Base-by-base conservation (phyloP, 2,113 vertebrate genomes). In the Polyodon spathula region DNA sequence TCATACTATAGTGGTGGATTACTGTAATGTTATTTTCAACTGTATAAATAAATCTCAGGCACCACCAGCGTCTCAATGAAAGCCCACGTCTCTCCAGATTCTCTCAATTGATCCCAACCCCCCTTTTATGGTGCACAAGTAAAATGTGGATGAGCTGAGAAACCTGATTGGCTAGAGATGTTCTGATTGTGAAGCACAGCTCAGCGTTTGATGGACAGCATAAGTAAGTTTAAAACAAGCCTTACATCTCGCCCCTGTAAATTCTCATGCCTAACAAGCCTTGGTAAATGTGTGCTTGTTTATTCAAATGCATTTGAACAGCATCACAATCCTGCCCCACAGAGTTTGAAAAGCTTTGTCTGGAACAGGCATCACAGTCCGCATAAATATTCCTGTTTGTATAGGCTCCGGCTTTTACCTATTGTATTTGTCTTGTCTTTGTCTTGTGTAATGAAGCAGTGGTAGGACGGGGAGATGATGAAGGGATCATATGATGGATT, bases 401-500 rank as follows among this genome's bases (percentile, higher is more conserved):
- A n/a, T 6, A 10, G 48, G 48, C 0, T 6, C 12, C 15, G 48
- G 48, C 12, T 50, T 50, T n/a, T n/a, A 50, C 6, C 12, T 50
- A 4, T 50, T n/a, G 48, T 50, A 11, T 50, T 50, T 11, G 14
- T n/a, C 15, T 14, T n/a, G 12, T n/a, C 12, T 50, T 10, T 50
- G 48, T 8, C 15, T 58, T 40, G 37, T 37, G 37, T 37, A 51
- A 48, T 60, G 59, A 61, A 39, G 37, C 6, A 6, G 12, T 6
- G 46, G 48, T 11, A 50, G 48, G 48, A 50, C 12, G 12, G 4
- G 4, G 48, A 14, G 59, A 11, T 10, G 10, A 52, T 16, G 17
- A 40, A 16, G 14, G 17, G 37, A 48, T 37, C n/a, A 37, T 53
- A n/a, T 58, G 56, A 58, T 58, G 56, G 56, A 43, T 58, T 44